phyloP scores from a whole-genome alignment of 2,113 vertebrate species.

The Peucedramus taeniatus region DNA sequence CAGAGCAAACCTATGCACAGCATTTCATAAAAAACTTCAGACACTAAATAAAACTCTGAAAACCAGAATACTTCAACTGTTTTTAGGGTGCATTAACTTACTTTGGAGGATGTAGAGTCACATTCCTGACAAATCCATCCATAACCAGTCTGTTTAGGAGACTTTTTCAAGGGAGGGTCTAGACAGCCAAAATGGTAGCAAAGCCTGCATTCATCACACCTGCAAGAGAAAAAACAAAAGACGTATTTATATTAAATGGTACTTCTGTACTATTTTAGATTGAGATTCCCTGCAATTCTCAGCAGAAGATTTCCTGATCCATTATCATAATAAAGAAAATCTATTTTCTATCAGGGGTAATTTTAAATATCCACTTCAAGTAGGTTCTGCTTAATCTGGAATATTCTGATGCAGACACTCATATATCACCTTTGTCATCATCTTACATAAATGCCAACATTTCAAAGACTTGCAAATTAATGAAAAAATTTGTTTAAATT shows the following conservation, averaged over 20 bases:
- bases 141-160: conserved; percentile 96
- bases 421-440: neutral
- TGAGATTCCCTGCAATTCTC: neutral
- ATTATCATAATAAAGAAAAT: conserved; percentile 14
- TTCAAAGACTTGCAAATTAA: neutral
- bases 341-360: neutral
- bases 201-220: conserved; percentile 94
- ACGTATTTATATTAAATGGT: neutral
- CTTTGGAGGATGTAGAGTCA: conserved; percentile 96
- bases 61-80: neutral
- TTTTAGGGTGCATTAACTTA: conserved; percentile 67
- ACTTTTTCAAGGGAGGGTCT: conserved; percentile 99
- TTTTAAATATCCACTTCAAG: conserved; percentile 13
- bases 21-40: neutral
- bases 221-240: conserved; percentile 66
- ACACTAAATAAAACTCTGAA: neutral
- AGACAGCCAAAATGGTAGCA: conserved; percentile 98
- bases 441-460: neutral
- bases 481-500: neutral
- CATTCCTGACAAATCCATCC: conserved; percentile 99
- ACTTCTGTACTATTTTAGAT: neutral
- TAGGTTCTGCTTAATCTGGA: neutral
- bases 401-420: neutral
- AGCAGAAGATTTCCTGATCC: neutral
- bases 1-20: neutral